Percentiles rank a stretch among this genome's conserved stretches.
These are phyloP conservation scores for Chalcosyrphus nemorum DNA, from an alignment of 2,888 invertebrate species.

Conservation along the genomic window DNA sequence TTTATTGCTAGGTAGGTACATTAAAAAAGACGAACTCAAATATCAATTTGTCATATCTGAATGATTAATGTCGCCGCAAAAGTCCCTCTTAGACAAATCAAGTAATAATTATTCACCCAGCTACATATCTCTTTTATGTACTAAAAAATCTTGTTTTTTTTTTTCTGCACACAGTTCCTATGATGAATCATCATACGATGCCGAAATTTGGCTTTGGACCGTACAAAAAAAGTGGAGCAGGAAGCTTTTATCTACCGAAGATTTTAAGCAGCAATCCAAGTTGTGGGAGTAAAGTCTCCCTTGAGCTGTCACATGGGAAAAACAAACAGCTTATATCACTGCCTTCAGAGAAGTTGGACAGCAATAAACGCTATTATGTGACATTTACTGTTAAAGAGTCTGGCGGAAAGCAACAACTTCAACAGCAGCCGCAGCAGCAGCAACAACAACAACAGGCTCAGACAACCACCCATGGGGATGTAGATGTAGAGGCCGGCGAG, in stretches of 20 bases:
- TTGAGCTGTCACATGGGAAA: slow-evolving; percentile 92
- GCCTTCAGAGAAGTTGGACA: slow-evolving; percentile 93
- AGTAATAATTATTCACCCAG: slow-evolving; percentile 65
- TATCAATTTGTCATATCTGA: slow-evolving; percentile 66
- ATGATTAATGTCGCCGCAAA: slow-evolving; percentile 61
- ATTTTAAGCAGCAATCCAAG: slow-evolving; percentile 82
- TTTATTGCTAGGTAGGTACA: slow-evolving; percentile 5
- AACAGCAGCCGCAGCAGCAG: slow-evolving; percentile 29
- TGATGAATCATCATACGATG: slow-evolving; percentile 91
- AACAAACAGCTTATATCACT: slow-evolving; percentile 93
- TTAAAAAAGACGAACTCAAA: slow-evolving; percentile 24
- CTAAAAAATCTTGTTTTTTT: slow-evolving; percentile 45
- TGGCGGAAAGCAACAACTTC: slow-evolving; percentile 71
- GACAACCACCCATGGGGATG: slow-evolving; percentile 15
- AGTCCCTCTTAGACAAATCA: slow-evolving; percentile 55
- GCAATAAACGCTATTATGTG: slow-evolving; percentile 95
- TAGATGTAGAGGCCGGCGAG: slow-evolving; percentile 17
- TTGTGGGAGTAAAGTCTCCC: slow-evolving; percentile 84
- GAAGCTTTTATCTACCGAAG: slow-evolving; percentile 86
- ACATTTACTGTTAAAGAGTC: slow-evolving; percentile 94
- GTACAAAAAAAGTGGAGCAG: slow-evolving; percentile 83
- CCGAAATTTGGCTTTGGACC: slow-evolving; percentile 87
- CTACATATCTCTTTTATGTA: slow-evolving; percentile 46
- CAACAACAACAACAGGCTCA: slow-evolving; percentile 38
- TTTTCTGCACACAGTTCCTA: slow-evolving; percentile 87